Evolutionary conservation across 2,113 vertebrate species (phyloP).

Genomic region (Alaudala cheleensis): DNA sequence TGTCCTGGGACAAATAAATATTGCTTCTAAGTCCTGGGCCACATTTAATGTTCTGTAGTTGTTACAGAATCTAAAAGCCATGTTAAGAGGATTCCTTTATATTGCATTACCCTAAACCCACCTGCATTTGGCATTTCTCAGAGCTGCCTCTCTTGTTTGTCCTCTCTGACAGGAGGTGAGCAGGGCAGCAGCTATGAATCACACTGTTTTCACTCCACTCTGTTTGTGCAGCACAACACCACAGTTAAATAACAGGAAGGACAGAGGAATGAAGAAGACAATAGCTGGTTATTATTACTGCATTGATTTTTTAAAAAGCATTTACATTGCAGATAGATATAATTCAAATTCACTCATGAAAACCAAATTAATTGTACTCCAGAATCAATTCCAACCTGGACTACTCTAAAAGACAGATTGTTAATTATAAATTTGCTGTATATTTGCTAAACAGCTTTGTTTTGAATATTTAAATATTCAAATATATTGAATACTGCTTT

Average conservation of each 20-base stretch:
- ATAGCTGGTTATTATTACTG: background rate
- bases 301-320: background rate
- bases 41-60: background rate
- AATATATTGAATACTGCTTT: background rate
- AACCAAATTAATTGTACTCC: background rate
- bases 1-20: background rate
- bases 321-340: background rate
- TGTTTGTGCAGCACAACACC: background rate
- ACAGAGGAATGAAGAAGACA: background rate
- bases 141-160: conserved; percentile 12
- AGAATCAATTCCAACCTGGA: background rate
- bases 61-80: background rate
- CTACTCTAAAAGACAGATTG: background rate
- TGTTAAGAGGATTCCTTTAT: background rate
- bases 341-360: background rate
- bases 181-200: conserved; percentile 12
- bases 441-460: background rate
- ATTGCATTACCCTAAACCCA: background rate
- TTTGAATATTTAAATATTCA: background rate
- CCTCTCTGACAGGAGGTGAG: background rate
- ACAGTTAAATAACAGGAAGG: conserved; percentile 34
- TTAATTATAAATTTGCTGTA: background rate
- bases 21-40: background rate
- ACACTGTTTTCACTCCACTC: background rate
- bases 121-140: background rate